Evolutionary conservation across 2,888 invertebrate species (phyloP).

Genomic region (Mesorhabditis belari): DNA sequence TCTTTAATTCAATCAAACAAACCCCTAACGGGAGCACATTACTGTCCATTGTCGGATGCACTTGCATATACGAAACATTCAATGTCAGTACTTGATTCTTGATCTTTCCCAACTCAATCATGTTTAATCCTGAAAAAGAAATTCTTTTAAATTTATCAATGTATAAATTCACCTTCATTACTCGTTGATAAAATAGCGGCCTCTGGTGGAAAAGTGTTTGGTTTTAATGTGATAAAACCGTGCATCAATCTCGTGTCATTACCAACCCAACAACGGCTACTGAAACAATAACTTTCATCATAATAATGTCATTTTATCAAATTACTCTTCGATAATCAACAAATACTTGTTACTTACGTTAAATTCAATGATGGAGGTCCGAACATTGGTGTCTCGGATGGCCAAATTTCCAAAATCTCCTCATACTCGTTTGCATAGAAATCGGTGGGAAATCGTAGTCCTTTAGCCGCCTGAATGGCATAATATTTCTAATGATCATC

Average conservation of each 20-base stretch:
- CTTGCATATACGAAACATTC: slow-evolving; percentile 53
- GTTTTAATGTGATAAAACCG: slow-evolving; percentile 50
- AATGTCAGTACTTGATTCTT: slow-evolving; percentile 49
- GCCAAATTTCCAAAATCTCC: slow-evolving; percentile 47
- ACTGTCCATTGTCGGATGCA: slow-evolving; percentile 49
- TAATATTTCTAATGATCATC: neutral
- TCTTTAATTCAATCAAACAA: too few relatives aligned
- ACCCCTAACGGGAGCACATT: slow-evolving; percentile 48
- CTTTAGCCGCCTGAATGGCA: slow-evolving; percentile 32
- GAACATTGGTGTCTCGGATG: slow-evolving; percentile 53
- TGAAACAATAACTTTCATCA: slow-evolving; percentile 6
- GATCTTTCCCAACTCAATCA: slow-evolving; percentile 49
- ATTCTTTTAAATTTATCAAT: neutral
- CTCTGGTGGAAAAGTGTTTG: slow-evolving; percentile 50
- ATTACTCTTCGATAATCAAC: neutral
- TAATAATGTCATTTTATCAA: neutral
- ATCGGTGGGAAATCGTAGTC: slow-evolving; percentile 49
- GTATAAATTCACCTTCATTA: slow-evolving; percentile 39
- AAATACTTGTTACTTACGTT: slow-evolving; percentile 30
- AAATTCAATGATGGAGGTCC: slow-evolving; percentile 52
- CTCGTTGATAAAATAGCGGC: slow-evolving; percentile 49
- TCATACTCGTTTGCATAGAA: slow-evolving; percentile 44
- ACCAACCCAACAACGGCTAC: slow-evolving; percentile 40
- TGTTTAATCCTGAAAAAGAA: slow-evolving; percentile 37
- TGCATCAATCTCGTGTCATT: slow-evolving; percentile 46